Conservation (phyloP, 2,797 vertebrate species). For the Hybognathus amarus region DNA sequence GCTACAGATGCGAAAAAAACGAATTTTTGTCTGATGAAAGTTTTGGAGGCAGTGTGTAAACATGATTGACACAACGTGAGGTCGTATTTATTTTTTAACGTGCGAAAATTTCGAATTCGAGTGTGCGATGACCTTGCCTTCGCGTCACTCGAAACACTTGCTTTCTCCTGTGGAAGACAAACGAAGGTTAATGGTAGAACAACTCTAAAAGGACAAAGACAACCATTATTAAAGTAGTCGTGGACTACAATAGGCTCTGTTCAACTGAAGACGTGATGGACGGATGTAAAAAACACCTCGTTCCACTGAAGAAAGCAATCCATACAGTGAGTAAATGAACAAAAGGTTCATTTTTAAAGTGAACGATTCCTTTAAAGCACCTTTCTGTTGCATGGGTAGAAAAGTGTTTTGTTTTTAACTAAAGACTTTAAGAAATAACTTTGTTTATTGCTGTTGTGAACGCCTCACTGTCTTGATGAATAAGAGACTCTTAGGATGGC, state of each 20-base stretch:
- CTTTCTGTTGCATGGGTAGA: slow-evolving; percentile 64
- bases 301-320: neutral
- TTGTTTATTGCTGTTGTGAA: slow-evolving; percentile 64
- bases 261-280: neutral
- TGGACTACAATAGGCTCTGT: neutral
- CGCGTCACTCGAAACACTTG: neutral
- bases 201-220: neutral
- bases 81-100: no score
- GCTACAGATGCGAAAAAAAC: no score
- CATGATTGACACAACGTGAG: no score
- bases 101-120: no score
- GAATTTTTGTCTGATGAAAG: no score
- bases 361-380: slow-evolving; percentile 28
- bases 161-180: neutral
- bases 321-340: neutral
- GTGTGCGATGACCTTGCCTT: neutral
- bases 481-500: slow-evolving; percentile 60
- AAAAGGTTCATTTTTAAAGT: neutral
- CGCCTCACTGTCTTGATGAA: slow-evolving; percentile 63
- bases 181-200: neutral
- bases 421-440: slow-evolving; percentile 57
- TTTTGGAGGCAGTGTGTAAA: no score
- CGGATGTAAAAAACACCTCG: neutral
- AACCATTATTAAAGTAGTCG: neutral
- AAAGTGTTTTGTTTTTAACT: slow-evolving; percentile 57